phyloP scores from a whole-genome alignment of 1,140 invertebrate genomes.

The Zaprionus africanus region DNA sequence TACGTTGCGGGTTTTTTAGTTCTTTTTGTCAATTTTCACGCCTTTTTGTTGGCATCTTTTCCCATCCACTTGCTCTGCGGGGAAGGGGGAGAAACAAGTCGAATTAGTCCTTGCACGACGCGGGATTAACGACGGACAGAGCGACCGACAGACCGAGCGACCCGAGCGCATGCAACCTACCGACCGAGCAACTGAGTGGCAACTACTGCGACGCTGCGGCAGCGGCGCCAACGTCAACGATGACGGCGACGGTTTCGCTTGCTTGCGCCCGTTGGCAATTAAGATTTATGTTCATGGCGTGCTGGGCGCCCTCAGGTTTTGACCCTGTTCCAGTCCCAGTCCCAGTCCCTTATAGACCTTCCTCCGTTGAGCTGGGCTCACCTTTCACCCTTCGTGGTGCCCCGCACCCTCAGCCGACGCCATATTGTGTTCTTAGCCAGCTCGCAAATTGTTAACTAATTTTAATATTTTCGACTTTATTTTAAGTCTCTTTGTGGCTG shows the following conservation, averaged over 20 bases:
- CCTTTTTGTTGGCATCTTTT: slow-evolving; percentile 58
- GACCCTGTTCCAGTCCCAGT: slow-evolving; percentile 23
- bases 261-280: slow-evolving; percentile 73
- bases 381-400: background rate
- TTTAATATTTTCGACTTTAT: slow-evolving; percentile 20
- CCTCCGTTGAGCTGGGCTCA: background rate
- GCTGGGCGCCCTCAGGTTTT: slow-evolving; percentile 56
- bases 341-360: slow-evolving; percentile 16
- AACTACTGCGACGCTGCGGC: slow-evolving; percentile 8
- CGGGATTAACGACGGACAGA: slow-evolving; percentile 2
- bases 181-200: slow-evolving; percentile 33
- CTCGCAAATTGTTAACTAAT: slow-evolving; percentile 65
- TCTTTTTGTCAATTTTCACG: slow-evolving; percentile 11
- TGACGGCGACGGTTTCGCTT: slow-evolving; percentile 60
- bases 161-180: background rate
- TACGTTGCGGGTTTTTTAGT: slow-evolving; percentile 28
- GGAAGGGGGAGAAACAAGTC: background rate
- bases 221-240: slow-evolving; percentile 2
- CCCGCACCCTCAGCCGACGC: background rate
- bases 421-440: background rate
- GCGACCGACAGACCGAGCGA: slow-evolving; percentile 11
- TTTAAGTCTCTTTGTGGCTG: slow-evolving; percentile 4
- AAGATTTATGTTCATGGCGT: slow-evolving; percentile 81
- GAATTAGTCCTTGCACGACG: slow-evolving; percentile 14
- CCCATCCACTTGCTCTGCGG: slow-evolving; percentile 41